A percentile compares a stretch with the other conserved stretches of the same genome.
Conservation (phyloP, 2,113 vertebrate species). For the Neolamprologus falcicula region DNA sequence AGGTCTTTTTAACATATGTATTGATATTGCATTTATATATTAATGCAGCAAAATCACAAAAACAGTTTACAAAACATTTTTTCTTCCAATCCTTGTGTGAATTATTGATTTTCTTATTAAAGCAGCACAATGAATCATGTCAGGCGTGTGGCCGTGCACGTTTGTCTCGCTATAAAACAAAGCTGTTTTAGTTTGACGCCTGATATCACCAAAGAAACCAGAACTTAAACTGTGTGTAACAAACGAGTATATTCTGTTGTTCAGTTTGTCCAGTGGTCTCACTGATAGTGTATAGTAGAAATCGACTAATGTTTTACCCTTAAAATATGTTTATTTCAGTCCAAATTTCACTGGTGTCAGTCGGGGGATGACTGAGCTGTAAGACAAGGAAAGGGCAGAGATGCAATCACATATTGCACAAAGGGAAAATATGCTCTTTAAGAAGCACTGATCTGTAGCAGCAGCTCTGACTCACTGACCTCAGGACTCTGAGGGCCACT, state of each 20-base stretch:
- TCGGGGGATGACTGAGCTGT: too few relatives aligned
- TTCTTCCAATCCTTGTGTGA: background rate
- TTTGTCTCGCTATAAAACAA: background rate
- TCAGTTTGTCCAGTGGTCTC: background rate
- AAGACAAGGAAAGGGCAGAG: background rate
- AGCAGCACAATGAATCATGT: background rate
- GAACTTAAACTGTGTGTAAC: background rate
- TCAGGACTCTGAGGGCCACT: background rate
- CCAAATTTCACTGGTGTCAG: background rate
- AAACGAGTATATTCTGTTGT: background rate
- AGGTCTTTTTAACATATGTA: background rate
- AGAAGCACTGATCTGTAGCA: background rate
- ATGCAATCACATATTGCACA: background rate
- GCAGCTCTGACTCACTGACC: background rate
- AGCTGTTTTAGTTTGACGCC: background rate
- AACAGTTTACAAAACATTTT: background rate
- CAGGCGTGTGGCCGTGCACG: rapidly evolving
- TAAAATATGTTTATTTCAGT: background rate
- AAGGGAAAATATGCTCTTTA: background rate
- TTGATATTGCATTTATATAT: background rate
- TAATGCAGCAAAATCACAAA: background rate
- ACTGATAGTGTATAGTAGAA: background rate
- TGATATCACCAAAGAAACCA: background rate
- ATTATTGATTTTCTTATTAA: background rate
- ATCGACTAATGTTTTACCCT: background rate